A percentile compares a stretch with the other conserved stretches of the same genome.
Conservation (phyloP, 1,140 invertebrate species). For the Eriocheir sinensis region DNA sequence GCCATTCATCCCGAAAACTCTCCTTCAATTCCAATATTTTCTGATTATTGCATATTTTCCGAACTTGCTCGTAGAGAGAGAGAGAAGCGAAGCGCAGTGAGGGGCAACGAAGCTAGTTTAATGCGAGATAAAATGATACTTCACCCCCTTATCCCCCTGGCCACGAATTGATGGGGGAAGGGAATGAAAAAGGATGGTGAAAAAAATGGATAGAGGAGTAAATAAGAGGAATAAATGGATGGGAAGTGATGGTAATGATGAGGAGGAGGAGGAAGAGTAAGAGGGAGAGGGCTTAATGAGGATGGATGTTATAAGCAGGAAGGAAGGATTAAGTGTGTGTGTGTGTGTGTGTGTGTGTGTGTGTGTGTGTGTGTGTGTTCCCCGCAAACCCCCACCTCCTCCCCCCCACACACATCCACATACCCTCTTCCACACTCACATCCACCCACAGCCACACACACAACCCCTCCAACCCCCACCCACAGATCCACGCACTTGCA, state of each 20-base stretch:
- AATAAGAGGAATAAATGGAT: too few relatives aligned
- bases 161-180: background rate
- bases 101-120: background rate
- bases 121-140: background rate
- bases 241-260: background rate
- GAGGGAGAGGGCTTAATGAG: too few relatives aligned
- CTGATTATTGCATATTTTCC: background rate
- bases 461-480: too few relatives aligned
- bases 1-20: background rate
- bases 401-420: too few relatives aligned
- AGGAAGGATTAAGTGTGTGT: too few relatives aligned
- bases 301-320: too few relatives aligned
- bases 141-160: background rate
- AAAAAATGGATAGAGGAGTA: too few relatives aligned
- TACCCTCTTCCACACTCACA: background rate
- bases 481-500: background rate
- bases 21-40: background rate
- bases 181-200: too few relatives aligned
- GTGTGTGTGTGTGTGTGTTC: background rate
- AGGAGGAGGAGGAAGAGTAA: too few relatives aligned
- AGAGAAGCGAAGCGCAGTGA: background rate
- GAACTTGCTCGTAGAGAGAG: background rate
- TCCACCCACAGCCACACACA: background rate
- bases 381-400: background rate
- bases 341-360: background rate